Evolutionary conservation across 2,113 vertebrate genomes (phyloP).

Genomic region (Coturnix japonica): DNA sequence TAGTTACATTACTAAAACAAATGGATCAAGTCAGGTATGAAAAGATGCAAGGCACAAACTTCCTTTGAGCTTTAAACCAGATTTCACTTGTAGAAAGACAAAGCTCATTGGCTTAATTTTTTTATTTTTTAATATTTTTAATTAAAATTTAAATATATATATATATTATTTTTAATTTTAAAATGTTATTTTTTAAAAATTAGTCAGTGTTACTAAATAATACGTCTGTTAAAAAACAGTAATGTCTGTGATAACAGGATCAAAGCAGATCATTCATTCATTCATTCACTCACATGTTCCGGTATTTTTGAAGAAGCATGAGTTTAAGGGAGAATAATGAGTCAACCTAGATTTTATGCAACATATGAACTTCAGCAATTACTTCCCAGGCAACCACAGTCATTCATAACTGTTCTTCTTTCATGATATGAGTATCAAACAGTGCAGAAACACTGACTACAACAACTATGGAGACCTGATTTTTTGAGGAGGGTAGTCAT

Average conservation of each 20-base stretch:
- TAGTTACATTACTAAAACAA: background rate
- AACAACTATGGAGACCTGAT: background rate
- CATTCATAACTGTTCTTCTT: background rate
- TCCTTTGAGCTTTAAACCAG: background rate
- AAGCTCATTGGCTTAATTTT: background rate
- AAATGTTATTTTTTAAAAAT: too few relatives aligned
- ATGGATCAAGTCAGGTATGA: background rate
- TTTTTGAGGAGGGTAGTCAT: rapidly evolving
- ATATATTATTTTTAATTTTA: too few relatives aligned
- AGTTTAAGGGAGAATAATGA: background rate
- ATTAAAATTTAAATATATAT: too few relatives aligned
- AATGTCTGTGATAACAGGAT: background rate
- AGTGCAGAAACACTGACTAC: background rate
- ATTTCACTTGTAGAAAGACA: background rate
- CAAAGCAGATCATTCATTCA: background rate
- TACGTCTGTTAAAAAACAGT: background rate
- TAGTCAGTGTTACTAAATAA: background rate
- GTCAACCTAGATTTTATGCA: background rate
- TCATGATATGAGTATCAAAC: background rate
- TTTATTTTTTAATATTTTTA: background rate
- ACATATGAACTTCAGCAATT: background rate
- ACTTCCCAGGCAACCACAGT: background rate
- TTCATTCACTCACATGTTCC: background rate
- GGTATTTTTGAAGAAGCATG: background rate
- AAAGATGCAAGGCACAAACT: background rate